These are phyloP conservation scores for Noctua janthe DNA, from an alignment of 2,888 invertebrate species.

Conservation along the genomic window DNA sequence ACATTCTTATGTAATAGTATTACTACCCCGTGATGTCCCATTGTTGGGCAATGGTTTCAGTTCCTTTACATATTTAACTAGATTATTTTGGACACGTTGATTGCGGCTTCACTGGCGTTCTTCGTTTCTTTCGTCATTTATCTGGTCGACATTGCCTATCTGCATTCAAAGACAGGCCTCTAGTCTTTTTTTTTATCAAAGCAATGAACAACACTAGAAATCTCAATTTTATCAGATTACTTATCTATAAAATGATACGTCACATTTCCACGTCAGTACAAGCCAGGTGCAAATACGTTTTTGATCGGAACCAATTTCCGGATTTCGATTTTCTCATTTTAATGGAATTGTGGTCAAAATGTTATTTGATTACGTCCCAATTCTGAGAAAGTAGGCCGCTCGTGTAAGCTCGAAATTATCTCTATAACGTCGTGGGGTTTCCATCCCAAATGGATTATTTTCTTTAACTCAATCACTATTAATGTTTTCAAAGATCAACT, in stretches of 20 bases:
- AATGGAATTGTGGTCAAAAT: neutral
- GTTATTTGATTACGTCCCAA: neutral
- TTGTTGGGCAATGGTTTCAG: neutral
- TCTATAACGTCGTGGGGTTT: neutral
- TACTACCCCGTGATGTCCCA: neutral
- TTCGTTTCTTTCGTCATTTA: neutral
- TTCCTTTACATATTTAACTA: no score
- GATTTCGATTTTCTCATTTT: neutral
- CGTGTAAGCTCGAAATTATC: constrained; percentile 38
- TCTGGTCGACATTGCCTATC: neutral
- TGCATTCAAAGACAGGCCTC: neutral
- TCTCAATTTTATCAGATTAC: neutral
- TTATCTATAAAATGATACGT: neutral
- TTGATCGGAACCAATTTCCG: constrained; percentile 12
- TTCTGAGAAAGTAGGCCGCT: constrained; percentile 9
- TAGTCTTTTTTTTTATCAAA: neutral
- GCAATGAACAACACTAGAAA: neutral
- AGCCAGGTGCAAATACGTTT: neutral
- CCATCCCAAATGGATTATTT: constrained; percentile 18
- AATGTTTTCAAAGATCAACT: constrained; percentile 40
- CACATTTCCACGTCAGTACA: neutral
- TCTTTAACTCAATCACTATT: constrained; percentile 21
- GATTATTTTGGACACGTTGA: neutral
- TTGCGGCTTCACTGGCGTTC: neutral
- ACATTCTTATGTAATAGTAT: neutral